Evolutionary conservation across 1,140 invertebrate species (phyloP).

Genomic region (Calephelis virginiensis): DNA sequence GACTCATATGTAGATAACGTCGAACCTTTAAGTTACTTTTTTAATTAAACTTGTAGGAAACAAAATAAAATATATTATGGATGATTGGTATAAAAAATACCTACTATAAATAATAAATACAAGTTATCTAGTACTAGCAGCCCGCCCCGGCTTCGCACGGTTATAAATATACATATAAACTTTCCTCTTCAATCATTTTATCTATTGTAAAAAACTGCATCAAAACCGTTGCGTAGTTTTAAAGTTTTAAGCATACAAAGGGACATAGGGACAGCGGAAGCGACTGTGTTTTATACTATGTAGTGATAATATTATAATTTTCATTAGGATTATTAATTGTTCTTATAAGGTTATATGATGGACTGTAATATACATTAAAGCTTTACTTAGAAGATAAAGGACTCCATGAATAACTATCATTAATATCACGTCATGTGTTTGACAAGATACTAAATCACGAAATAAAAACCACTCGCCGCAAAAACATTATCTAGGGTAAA

Average conservation of each 20-base stretch:
- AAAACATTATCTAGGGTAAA: not conserved
- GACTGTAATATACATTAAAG: not conserved
- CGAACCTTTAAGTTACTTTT: too few relatives aligned
- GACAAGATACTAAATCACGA: not conserved
- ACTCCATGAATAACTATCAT: not conserved
- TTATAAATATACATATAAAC: not conserved
- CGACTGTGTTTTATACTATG: not conserved
- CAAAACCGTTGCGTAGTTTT: too few relatives aligned
- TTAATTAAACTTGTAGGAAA: too few relatives aligned
- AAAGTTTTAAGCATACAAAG: too few relatives aligned
- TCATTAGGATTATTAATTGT: not conserved
- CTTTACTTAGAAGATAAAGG: conserved; percentile 3
- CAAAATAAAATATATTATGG: too few relatives aligned
- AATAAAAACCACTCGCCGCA: not conserved
- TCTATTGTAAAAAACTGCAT: too few relatives aligned
- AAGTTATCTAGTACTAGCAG: not conserved
- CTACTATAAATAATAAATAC: not conserved
- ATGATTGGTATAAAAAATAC: too few relatives aligned
- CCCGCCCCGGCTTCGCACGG: not conserved
- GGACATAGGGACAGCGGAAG: too few relatives aligned
- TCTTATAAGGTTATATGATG: not conserved
- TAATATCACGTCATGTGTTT: conserved; percentile 7
- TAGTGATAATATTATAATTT: not conserved
- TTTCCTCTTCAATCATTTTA: not conserved
- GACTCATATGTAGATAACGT: too few relatives aligned